A percentile compares a stretch with the other conserved stretches of the same genome.
Evolutionary conservation across 2,797 vertebrate species (phyloP).

Genomic region (Gastrophryne carolinensis): DNA sequence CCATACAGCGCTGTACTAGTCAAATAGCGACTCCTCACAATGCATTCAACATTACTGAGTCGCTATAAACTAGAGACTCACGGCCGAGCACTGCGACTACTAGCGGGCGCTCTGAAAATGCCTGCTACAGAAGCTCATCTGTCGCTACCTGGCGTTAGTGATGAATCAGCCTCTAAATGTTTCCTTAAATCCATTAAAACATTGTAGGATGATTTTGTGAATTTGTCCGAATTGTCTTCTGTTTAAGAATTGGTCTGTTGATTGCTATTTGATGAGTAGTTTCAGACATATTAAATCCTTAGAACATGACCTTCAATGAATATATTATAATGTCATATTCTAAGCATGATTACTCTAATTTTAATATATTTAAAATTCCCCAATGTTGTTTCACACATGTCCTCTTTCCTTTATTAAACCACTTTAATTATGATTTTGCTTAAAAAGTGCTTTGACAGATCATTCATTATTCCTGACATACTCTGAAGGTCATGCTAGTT

Average conservation of each 20-base stretch:
- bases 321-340: slow-evolving; percentile 19
- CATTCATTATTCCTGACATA: slow-evolving; percentile 21
- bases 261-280: neutral
- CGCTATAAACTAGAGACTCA: too few relatives aligned
- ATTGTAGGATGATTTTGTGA: too few relatives aligned
- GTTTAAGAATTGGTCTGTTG: neutral
- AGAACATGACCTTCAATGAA: slow-evolving; percentile 5
- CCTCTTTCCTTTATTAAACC: neutral
- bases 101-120: too few relatives aligned
- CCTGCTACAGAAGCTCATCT: too few relatives aligned
- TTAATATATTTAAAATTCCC: slow-evolving; percentile 18
- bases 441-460: slow-evolving; percentile 18
- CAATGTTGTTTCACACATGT: neutral
- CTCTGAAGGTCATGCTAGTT: slow-evolving; percentile 34
- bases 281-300: neutral
- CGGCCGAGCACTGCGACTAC: too few relatives aligned
- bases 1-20: too few relatives aligned
- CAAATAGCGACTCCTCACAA: too few relatives aligned
- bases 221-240: neutral
- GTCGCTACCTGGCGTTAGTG: too few relatives aligned
- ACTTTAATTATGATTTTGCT: slow-evolving; percentile 32
- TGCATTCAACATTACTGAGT: too few relatives aligned
- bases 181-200: too few relatives aligned
- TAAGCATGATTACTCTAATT: slow-evolving; percentile 6
- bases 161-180: too few relatives aligned